Evolutionary conservation across 2,113 vertebrate genomes (phyloP).

Genomic region (Hippocampus comes): DNA sequence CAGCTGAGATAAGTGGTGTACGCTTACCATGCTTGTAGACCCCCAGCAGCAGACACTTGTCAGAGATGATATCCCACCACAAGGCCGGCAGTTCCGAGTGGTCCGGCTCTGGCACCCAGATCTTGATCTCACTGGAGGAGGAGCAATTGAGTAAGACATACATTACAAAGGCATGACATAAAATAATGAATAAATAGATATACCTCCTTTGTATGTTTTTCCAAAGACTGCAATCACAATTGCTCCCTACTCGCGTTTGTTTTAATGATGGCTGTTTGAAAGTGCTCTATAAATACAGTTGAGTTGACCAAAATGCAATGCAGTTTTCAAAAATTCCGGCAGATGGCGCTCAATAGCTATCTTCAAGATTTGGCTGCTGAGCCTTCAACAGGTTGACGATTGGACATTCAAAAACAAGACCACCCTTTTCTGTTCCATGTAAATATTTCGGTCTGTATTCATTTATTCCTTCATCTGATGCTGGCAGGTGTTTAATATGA

Average conservation of each 20-base stretch:
- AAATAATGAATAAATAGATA: not conserved
- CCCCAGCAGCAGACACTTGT: conserved; percentile 94
- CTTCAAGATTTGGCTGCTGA: conserved; percentile 13
- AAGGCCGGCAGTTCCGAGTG: conserved; percentile 90
- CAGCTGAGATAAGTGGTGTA: no score
- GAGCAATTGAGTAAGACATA: not conserved
- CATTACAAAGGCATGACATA: not conserved
- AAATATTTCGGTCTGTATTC: not conserved
- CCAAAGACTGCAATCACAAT: not conserved
- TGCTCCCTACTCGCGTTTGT: not conserved
- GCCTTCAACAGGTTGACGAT: conserved; percentile 48
- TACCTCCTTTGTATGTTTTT: not conserved
- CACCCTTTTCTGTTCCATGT: not conserved
- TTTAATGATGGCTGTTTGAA: not conserved
- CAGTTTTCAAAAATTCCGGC: conserved; percentile 45
- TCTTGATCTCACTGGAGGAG: conserved; percentile 84
- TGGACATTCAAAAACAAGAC: not conserved
- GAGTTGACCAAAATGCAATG: not conserved
- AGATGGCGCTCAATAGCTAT: conserved; percentile 56
- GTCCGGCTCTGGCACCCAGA: conserved; percentile 94
- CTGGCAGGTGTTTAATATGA: not conserved
- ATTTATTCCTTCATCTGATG: not conserved
- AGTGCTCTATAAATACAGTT: no score
- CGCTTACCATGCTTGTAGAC: conserved; percentile 94
- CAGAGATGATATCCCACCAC: conserved; percentile 91